Evolutionary conservation across 2,888 invertebrate genomes (phyloP).

Genomic region (Aporophyla lueneburgensis): DNA sequence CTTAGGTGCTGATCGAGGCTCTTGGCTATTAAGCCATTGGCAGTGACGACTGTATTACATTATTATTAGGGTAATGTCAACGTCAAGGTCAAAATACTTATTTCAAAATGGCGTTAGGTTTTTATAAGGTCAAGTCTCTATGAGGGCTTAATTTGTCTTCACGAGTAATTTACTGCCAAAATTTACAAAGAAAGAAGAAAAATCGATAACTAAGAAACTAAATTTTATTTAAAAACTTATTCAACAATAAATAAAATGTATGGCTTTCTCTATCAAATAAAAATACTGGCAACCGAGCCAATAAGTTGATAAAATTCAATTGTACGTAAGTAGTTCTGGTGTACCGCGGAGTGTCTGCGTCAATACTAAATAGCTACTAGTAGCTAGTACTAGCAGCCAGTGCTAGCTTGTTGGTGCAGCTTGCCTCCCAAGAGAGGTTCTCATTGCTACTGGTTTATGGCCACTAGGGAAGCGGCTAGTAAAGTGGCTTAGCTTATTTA

Average conservation of each 20-base stretch:
- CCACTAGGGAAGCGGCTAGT: constrained; percentile 38
- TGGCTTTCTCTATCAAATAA: constrained; percentile 7
- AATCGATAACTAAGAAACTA: neutral
- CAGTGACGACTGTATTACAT: no score
- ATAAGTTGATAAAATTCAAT: constrained; percentile 53
- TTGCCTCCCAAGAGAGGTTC: constrained; percentile 38
- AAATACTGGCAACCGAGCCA: constrained; percentile 19
- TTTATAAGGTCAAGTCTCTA: neutral
- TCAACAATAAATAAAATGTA: neutral
- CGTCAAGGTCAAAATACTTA: neutral
- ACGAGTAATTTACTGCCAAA: neutral
- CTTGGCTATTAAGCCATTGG: no score
- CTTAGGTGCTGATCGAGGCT: no score
- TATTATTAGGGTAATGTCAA: neutral
- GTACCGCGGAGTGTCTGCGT: constrained; percentile 44
- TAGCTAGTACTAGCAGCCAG: constrained; percentile 12
- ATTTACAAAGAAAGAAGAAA: neutral
- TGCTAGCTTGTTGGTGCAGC: constrained; percentile 35
- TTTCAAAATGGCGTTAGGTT: neutral
- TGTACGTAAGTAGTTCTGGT: constrained; percentile 46
- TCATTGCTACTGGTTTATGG: constrained; percentile 40
- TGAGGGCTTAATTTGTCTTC: neutral
- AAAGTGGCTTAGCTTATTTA: constrained; percentile 32
- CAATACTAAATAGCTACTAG: constrained; percentile 57
- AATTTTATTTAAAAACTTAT: no score